Evolutionary conservation across 2,888 invertebrate species (phyloP).

Genomic region (Cantharis rufa): DNA sequence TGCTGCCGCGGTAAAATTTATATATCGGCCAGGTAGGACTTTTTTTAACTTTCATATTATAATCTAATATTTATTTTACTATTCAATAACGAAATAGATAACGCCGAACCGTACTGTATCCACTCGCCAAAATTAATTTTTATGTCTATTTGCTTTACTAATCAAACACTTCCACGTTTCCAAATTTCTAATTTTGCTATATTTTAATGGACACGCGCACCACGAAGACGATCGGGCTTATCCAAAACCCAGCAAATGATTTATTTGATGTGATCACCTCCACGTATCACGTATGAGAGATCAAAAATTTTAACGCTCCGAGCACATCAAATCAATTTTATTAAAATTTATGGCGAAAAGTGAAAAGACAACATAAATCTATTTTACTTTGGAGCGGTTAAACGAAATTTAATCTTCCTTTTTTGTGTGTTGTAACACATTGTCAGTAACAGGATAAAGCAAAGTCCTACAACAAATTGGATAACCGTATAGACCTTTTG

Average conservation of each 20-base stretch:
- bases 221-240: neutral
- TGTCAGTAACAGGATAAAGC: conserved; percentile 24
- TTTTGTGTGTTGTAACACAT: conserved; percentile 24
- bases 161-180: neutral
- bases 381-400: conserved; percentile 1
- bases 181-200: neutral
- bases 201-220: neutral
- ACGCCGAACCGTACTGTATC: neutral
- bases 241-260: neutral
- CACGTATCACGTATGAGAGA: neutral
- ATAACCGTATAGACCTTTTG: conserved; percentile 25
- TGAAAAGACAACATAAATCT: neutral
- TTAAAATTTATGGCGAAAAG: neutral
- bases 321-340: neutral
- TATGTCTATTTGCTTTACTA: neutral
- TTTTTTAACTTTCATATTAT: neutral
- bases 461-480: conserved; percentile 25
- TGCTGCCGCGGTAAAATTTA: neutral
- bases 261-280: neutral
- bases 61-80: neutral
- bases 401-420: conserved; percentile 20
- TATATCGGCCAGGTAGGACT: neutral
- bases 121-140: neutral
- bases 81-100: neutral
- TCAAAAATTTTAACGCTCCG: neutral